phyloP scores from a whole-genome alignment of 37 sponge, comb jelly and placozoan genomes.

The Chondrilla cf. caribensis region DNA sequence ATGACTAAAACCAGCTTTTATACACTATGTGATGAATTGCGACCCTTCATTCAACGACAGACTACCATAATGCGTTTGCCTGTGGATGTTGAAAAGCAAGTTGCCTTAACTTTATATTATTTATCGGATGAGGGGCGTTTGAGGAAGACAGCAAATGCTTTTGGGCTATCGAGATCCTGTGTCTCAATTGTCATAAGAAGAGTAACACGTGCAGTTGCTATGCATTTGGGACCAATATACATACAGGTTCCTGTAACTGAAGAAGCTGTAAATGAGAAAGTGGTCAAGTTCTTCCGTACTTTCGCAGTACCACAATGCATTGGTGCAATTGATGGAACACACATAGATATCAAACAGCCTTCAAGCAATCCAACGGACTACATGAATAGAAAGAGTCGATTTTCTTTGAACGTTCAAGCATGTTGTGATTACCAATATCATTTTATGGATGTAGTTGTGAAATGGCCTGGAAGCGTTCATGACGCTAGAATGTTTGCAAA shows the following conservation, averaged over 20 bases:
- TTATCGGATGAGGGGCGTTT: constrained; percentile 30
- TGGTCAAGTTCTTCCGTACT: background rate
- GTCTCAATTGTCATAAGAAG: constrained; percentile 6
- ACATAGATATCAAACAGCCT: constrained; percentile 38
- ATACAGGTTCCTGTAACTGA: constrained; percentile 21
- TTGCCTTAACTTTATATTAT: constrained; percentile 48
- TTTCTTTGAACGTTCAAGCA: constrained; percentile 39
- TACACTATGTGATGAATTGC: background rate
- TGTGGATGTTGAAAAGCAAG: constrained; percentile 24
- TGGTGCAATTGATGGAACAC: constrained; percentile 43
- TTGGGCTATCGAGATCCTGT: constrained; percentile 31
- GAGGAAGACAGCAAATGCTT: constrained; percentile 34
- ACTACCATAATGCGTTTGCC: constrained; percentile 4
- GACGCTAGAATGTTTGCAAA: constrained; percentile 12
- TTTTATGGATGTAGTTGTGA: constrained; percentile 42
- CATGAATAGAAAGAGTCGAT: constrained; percentile 29
- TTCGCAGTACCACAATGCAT: constrained; percentile 29
- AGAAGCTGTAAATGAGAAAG: constrained; percentile 19
- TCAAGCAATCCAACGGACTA: constrained; percentile 20
- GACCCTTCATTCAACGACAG: constrained; percentile 2
- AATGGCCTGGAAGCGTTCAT: constrained; percentile 30
- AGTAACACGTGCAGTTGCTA: constrained; percentile 13
- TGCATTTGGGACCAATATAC: constrained; percentile 25
- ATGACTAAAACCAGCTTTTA: background rate
- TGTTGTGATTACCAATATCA: constrained; percentile 17